Evolutionary conservation across 2,113 vertebrate species (phyloP).

Genomic region (Pseudopodoces humilis): DNA sequence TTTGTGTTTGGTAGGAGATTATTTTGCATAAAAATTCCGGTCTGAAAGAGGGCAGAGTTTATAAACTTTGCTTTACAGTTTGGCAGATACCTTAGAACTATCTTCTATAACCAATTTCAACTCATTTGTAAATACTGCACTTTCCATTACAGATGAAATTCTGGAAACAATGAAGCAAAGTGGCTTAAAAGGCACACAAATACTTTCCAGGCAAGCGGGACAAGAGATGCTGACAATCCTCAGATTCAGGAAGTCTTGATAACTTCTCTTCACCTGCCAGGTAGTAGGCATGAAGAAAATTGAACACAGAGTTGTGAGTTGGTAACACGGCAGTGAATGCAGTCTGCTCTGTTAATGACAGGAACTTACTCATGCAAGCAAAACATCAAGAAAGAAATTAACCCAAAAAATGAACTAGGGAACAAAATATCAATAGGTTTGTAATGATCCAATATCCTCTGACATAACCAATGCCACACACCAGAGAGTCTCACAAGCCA

Average conservation of each 20-base stretch:
- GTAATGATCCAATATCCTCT: not conserved
- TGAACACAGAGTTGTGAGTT: not conserved
- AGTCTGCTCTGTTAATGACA: conserved; percentile 82
- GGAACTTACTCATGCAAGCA: conserved; percentile 73
- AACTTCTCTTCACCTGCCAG: not conserved
- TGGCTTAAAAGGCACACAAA: conserved; percentile 77
- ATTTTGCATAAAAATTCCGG: not conserved
- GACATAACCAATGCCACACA: not conserved
- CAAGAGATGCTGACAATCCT: conserved; percentile 84
- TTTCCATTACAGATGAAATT: conserved; percentile 84
- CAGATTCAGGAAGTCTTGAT: conserved; percentile 69
- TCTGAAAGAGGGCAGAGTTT: not conserved
- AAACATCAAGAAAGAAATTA: not conserved
- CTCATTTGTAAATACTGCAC: not conserved
- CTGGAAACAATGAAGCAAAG: conserved; percentile 69
- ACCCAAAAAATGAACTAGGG: not conserved
- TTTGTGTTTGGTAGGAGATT: not conserved
- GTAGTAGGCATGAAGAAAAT: not conserved
- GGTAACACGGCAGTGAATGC: conserved; percentile 75
- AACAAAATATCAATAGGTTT: not conserved
- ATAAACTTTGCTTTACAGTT: not conserved
- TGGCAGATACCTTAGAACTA: not conserved
- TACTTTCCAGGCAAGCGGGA: conserved; percentile 82
- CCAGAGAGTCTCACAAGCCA: not conserved
- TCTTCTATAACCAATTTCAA: not conserved